Conservation (phyloP, 2,888 invertebrate species). For the Phragmatobia fuliginosa region DNA sequence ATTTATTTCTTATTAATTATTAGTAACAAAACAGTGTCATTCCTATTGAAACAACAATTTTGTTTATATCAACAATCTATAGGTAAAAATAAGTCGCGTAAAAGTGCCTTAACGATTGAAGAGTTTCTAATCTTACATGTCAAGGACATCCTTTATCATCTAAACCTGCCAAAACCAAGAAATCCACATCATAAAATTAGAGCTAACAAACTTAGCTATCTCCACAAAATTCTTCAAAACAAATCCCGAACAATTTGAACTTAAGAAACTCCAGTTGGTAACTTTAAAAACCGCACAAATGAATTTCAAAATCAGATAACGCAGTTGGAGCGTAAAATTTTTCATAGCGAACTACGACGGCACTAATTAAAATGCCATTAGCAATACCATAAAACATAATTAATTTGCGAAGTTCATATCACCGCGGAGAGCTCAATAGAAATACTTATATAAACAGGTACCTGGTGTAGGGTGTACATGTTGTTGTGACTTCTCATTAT, state of each 20-base stretch:
- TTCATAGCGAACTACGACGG: slow-evolving; percentile 28
- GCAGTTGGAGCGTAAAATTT: slow-evolving; percentile 37
- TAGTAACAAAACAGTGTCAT: no score
- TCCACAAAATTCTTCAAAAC: slow-evolving; percentile 13
- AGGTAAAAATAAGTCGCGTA: not conserved
- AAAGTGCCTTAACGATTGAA: not conserved
- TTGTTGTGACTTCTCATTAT: not conserved
- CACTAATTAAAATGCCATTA: slow-evolving; percentile 55
- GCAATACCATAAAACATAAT: slow-evolving; percentile 53
- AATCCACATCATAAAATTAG: not conserved
- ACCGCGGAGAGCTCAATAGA: slow-evolving; percentile 40
- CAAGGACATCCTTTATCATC: not conserved
- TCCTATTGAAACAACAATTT: no score
- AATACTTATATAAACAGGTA: slow-evolving; percentile 54
- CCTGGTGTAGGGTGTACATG: slow-evolving; percentile 37
- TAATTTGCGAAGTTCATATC: slow-evolving; percentile 52
- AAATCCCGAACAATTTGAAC: slow-evolving; percentile 7
- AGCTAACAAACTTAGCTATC: not conserved
- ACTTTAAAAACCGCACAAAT: slow-evolving; percentile 28
- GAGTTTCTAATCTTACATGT: not conserved
- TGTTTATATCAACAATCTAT: no score
- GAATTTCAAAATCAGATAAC: slow-evolving; percentile 40
- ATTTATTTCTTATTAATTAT: no score
- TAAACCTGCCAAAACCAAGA: not conserved
- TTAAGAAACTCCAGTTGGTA: slow-evolving; percentile 17